A percentile compares a stretch with the other conserved stretches of the same genome.
Conservation (phyloP, 2,113 vertebrate genomes). For the Coryphaenoides rupestris region DNA sequence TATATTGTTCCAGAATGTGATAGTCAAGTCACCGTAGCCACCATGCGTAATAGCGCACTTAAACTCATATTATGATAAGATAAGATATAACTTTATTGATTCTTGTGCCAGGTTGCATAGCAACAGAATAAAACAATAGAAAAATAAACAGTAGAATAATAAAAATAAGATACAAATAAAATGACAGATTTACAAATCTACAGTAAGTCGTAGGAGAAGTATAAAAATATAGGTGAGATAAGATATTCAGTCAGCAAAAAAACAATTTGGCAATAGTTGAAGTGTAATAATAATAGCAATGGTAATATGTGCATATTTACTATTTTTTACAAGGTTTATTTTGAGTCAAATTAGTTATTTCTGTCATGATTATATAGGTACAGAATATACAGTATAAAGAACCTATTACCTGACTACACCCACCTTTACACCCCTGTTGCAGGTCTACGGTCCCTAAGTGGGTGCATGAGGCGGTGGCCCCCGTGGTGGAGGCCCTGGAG, state of each 20-base stretch:
- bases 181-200: no score
- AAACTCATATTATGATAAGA: not conserved
- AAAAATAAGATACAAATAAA: no score
- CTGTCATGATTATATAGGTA: not conserved
- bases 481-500: slow-evolving; percentile 62
- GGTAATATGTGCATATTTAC: not conserved
- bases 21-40: not conserved
- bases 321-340: not conserved
- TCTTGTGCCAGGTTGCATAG: no score
- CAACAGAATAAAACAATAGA: no score
- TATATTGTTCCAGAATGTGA: not conserved
- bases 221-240: no score
- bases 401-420: not conserved
- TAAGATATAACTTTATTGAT: no score
- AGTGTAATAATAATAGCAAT: no score
- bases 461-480: slow-evolving; percentile 72
- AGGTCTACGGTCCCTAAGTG: slow-evolving; percentile 81
- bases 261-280: no score
- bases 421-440: not conserved
- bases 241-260: no score
- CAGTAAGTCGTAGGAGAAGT: no score
- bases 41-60: not conserved
- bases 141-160: no score
- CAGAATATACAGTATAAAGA: not conserved
- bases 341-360: not conserved